A percentile compares a stretch with the other conserved stretches of the same genome.
These are phyloP conservation scores for Diogma glabrata DNA, from an alignment of 2,888 invertebrate species.

Conservation along the genomic window DNA sequence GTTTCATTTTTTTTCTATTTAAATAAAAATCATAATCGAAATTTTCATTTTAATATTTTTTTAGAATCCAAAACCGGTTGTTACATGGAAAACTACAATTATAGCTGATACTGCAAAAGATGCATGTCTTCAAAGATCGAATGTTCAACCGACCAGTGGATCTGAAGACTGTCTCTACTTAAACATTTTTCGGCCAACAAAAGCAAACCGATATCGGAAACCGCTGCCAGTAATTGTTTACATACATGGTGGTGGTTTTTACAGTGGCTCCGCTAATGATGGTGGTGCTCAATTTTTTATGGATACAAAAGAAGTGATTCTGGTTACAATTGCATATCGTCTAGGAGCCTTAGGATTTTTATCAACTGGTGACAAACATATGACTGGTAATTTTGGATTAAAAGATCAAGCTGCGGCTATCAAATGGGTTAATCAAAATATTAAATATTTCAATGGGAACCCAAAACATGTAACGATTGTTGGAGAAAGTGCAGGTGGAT, in stretches of 20 bases:
- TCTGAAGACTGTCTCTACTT: slow-evolving; percentile 66
- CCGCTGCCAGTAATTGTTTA: slow-evolving; percentile 40
- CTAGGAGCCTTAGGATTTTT: slow-evolving; percentile 25
- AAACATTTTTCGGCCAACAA: slow-evolving; percentile 44
- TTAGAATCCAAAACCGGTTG: slow-evolving; percentile 46
- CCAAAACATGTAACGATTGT: neutral
- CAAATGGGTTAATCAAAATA: slow-evolving; percentile 1
- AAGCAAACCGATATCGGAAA: no score
- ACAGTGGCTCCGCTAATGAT: slow-evolving; percentile 37
- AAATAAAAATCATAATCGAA: no score
- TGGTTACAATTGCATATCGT: slow-evolving; percentile 40
- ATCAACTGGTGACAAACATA: neutral
- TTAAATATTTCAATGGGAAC: neutral
- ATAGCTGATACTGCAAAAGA: slow-evolving; percentile 25
- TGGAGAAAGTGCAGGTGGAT: slow-evolving; percentile 24
- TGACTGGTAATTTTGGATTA: slow-evolving; percentile 17
- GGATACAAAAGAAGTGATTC: slow-evolving; percentile 37
- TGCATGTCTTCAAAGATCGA: slow-evolving; percentile 18
- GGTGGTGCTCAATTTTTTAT: slow-evolving; percentile 41
- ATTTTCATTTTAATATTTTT: no score
- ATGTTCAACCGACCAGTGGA: neutral
- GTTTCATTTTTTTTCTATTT: no score
- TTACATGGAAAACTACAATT: slow-evolving; percentile 31
- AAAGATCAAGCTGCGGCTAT: slow-evolving; percentile 1
- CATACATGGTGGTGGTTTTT: slow-evolving; percentile 42